Evolutionary conservation across 2,797 vertebrate genomes (phyloP), one percentile per base, ranked within the genome.

Genomic region (Sphenodon punctatus): DNA sequence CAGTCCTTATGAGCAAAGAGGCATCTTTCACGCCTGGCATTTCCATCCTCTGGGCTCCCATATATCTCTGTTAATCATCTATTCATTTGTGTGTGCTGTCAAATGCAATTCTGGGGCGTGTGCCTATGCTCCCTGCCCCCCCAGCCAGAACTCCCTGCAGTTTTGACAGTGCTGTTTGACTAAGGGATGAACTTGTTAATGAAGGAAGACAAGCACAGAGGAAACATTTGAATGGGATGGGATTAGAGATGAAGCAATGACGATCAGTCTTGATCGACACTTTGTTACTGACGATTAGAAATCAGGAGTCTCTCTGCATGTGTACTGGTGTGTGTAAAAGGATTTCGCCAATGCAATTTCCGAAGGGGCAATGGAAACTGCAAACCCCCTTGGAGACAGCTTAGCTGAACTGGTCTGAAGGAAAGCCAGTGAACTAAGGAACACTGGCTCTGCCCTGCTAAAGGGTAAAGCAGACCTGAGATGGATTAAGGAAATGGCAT

Each of bases 261-360:
- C 12, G 4, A 42, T 60, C n/a, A 43, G 19, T 65, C 64, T 76
- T 69, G 65, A 61, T 60, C 22, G 25, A 11, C 7, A 68, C 72
- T 91, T 91, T 91, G 89, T 91, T 85, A 79, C 78, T 73, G 49
- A 64, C 32, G 4, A 49, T 45, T 75, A 48, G 39, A 80, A 15
- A 22, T 8, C 41, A 63, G 5, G 2, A 36, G 25, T 3, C 0
- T 17, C 66, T 46, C 56, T 79, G 65, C 67, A 80, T 67, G 82
- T 39, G 76, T 69, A 71, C 2, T 15, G 71, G 53, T 78, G 85
- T 80, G 80, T 75, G 82, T 86, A 53, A 82, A 88, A 65, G 63
- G 32, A 90, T 91, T 76, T 82, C 79, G 75, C 43, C 55, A 77
- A 69, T 83, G 80, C 41, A 55, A 39, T 59, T 74, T 16, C 39